Conservation (phyloP, 2,113 vertebrate species). For the Chaetodon auriga region DNA sequence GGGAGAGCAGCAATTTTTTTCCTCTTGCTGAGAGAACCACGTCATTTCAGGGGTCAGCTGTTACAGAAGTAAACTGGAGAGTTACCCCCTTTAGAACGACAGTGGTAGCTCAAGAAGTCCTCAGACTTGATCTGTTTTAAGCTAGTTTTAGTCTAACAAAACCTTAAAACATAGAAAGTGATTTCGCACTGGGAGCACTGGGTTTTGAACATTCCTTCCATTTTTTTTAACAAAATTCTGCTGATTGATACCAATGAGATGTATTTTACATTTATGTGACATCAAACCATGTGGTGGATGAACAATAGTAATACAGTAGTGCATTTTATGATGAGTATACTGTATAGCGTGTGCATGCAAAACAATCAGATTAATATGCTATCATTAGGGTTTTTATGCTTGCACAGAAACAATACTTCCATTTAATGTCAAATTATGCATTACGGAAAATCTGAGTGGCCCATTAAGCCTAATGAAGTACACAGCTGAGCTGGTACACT, state of each 20-base stretch:
- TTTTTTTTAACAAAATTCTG: no score
- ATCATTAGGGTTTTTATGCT: not conserved
- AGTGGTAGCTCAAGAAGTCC: no score
- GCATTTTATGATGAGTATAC: not conserved
- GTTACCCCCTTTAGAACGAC: not conserved
- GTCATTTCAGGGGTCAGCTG: not conserved
- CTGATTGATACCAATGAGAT: no score
- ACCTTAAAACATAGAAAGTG: not conserved
- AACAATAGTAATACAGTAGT: not conserved
- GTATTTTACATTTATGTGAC: not conserved
- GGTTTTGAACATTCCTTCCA: no score
- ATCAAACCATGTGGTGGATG: not conserved
- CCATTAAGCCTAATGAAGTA: conserved; percentile 17
- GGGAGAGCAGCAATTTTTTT: no score
- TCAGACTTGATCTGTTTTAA: not conserved
- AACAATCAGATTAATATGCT: not conserved
- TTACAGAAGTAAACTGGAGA: not conserved
- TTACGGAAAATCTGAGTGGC: conserved; percentile 1
- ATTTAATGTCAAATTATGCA: conserved; percentile 16
- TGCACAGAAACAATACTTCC: conserved; percentile 8
- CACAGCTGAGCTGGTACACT: not conserved
- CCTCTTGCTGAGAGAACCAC: not conserved
- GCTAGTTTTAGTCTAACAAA: not conserved
- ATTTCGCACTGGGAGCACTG: not conserved
- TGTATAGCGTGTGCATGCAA: not conserved